Conservation (phyloP, 53 echinoderm and acorn worm species). For the Paelopatides confundens region DNA sequence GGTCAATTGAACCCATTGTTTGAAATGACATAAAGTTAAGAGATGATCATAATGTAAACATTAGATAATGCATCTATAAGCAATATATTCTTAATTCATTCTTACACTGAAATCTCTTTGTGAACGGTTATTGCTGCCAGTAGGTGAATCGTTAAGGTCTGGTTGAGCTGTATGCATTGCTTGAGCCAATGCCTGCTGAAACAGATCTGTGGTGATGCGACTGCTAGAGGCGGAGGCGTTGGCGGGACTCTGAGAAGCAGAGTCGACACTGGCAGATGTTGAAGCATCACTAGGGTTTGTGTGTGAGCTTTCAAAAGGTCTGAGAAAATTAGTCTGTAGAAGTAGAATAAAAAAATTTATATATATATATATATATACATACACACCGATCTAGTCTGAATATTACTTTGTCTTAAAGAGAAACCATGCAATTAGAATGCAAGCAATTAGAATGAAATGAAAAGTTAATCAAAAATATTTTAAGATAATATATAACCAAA, state of each 20-base stretch:
- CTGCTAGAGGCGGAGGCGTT: conserved; percentile 14
- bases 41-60: no score
- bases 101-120: conserved; percentile 35
- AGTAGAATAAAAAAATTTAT: background rate
- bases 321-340: background rate
- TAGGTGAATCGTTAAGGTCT: background rate
- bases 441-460: no score
- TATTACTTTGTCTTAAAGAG: no score
- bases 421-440: no score
- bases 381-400: no score
- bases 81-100: background rate
- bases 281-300: background rate
- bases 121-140: conserved; percentile 5
- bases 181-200: conserved; percentile 92
- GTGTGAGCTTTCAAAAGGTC: background rate
- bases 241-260: background rate
- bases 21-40: no score
- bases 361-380: no score
- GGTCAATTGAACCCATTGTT: no score
- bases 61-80: no score
- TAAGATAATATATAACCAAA: no score
- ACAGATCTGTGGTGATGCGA: conserved; percentile 75
- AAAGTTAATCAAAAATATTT: no score
- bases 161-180: conserved; percentile 72
- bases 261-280: background rate